Base-by-base conservation (phyloP, 2,888 invertebrate genomes). In the Perizoma affinitatum region DNA sequence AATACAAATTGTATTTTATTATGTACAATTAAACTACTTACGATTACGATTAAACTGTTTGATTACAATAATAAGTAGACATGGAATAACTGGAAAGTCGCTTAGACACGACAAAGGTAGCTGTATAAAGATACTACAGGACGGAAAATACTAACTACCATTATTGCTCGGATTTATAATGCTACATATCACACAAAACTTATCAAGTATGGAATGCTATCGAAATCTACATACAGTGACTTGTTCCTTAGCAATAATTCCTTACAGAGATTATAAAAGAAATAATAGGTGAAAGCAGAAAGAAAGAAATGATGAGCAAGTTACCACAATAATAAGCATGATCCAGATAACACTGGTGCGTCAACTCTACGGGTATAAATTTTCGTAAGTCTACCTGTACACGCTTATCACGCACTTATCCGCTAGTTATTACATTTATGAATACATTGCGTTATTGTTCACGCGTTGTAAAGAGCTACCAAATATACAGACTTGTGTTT, bases 401-500 rank as follows among this genome's bases (percentile, higher is more conserved):
- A 54, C 47, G 56, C 50, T 9, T 49, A 48, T 35, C 44, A 54
- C 49, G 53, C 45, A 48, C 53, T 44, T 38, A 41, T 52, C 22
- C 35, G 36, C 51, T 58, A 62, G 47, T 50, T 63, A 63, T 56
- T 46, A 50, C 46, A 59, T 34, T n/a, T 4, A 42, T 56, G 54
- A 62, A 45, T 64, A 61, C 54, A 61, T 61, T 22, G 48, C 48
- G 52, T 62, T 65, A 59, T 61, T 61, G 56, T 63, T 64, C 4
- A 60, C 67, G 69, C 11, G 11, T 5, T 11, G 63, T 74, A 73
- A 67, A 76, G 36, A 71, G 65, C 64, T 75, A 71, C 70, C 66
- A 75, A 76, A 81, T 78, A 82, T 80, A 85, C 83, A 87, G 84
- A 84, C 83, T 84, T 81, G 60, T 72, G 58, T 68, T 50, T 81